phyloP scores from a whole-genome alignment of 2,888 invertebrate species.

The Aleiodes alternator region DNA sequence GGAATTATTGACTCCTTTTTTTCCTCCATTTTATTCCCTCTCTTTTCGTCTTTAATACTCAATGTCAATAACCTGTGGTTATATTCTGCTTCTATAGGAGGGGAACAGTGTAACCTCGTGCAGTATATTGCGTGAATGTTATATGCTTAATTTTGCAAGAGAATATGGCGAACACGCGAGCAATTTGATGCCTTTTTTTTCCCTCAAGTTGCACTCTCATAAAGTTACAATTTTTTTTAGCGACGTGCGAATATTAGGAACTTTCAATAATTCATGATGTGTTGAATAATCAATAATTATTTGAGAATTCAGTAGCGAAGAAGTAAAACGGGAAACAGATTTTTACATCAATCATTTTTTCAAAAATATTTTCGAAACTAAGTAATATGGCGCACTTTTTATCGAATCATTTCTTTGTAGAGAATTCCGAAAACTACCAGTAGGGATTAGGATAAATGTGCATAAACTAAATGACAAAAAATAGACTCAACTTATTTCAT shows the following conservation, averaged over 20 bases:
- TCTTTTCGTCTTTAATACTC: conserved; percentile 27
- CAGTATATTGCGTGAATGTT: conserved; percentile 6
- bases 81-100: conserved; percentile 5
- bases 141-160: conserved; percentile 38
- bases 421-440: no score
- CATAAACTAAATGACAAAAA: no score
- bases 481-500: no score
- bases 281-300: no score
- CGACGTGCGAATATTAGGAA: neutral
- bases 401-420: no score
- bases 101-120: conserved; percentile 7
- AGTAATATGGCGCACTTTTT: no score
- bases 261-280: neutral
- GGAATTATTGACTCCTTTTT: conserved; percentile 39
- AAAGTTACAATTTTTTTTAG: neutral
- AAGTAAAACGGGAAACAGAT: no score
- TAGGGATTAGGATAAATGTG: no score
- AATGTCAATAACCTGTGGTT: conserved; percentile 39
- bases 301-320: no score
- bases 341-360: no score
- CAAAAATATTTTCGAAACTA: no score
- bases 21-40: conserved; percentile 2
- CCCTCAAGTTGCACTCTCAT: neutral
- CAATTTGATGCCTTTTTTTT: neutral
- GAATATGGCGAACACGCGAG: conserved; percentile 26